phyloP scores from a whole-genome alignment of 2,113 vertebrate species.

The Cyphomyrus discorhynchus region DNA sequence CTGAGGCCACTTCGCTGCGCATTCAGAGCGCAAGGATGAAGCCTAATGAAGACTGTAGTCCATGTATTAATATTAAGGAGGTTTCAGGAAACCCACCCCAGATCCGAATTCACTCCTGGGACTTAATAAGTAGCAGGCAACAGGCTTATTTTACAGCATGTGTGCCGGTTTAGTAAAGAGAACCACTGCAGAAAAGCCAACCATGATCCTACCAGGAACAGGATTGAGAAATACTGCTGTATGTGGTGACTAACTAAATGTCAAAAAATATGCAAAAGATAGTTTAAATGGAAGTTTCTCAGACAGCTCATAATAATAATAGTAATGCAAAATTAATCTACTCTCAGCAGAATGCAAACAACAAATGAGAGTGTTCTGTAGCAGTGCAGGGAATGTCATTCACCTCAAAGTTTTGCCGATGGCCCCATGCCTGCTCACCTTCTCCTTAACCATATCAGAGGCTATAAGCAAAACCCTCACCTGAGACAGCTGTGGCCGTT shows the following conservation, averaged over 20 bases:
- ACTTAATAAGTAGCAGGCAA: neutral
- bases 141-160: neutral
- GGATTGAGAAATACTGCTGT: neutral
- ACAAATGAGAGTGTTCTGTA: neutral
- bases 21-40: no score
- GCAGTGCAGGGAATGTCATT: neutral
- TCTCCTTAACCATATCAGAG: neutral
- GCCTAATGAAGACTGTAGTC: no score
- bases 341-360: neutral
- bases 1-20: no score
- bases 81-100: neutral
- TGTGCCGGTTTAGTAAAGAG: neutral
- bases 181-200: neutral
- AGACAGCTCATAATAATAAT: neutral
- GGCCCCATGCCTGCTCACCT: neutral
- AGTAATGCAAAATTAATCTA: neutral
- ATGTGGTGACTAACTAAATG: neutral
- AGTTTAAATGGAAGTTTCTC: neutral
- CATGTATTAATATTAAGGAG: no score
- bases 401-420: neutral
- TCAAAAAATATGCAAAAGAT: neutral
- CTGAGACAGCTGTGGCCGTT: conserved; percentile 91
- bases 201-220: neutral
- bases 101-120: neutral
- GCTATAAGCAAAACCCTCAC: conserved; percentile 70